Percentiles rank a stretch among this genome's conserved stretches.
These are phyloP conservation scores for Karalla daura DNA, from an alignment of 2,797 vertebrate species.

Conservation along the genomic window DNA sequence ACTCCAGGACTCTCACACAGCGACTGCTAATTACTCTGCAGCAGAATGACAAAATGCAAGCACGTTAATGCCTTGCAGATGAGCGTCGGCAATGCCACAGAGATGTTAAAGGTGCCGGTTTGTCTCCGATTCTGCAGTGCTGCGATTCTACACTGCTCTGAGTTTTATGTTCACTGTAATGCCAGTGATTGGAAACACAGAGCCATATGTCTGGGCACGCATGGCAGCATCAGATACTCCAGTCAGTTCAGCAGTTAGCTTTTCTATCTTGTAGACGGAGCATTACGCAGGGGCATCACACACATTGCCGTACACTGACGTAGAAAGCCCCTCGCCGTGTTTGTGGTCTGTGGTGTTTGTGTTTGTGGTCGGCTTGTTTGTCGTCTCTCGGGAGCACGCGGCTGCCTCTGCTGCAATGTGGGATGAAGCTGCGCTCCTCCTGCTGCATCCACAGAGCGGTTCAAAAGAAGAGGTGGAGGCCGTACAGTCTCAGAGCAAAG, in stretches of 20 bases:
- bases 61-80: background rate
- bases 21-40: slow-evolving; percentile 56
- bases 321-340: slow-evolving; percentile 11
- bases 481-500: background rate
- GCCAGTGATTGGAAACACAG: background rate
- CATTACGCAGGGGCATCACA: background rate
- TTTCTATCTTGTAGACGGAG: background rate
- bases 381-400: slow-evolving; percentile 39
- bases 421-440: slow-evolving; percentile 24
- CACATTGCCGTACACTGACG: slow-evolving; percentile 32
- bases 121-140: background rate
- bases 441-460: slow-evolving; percentile 18
- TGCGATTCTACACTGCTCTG: background rate
- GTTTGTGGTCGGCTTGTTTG: slow-evolving; percentile 44
- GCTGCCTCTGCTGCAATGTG: slow-evolving; percentile 22
- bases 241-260: background rate
- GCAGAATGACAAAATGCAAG: slow-evolving; percentile 41
- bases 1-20: slow-evolving; percentile 24
- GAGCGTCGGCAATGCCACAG: background rate
- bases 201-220: background rate
- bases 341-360: slow-evolving; percentile 57
- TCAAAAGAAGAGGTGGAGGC: slow-evolving; percentile 5
- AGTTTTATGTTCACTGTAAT: background rate
- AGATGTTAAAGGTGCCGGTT: background rate
- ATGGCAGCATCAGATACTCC: background rate